Evolutionary conservation across 2,888 invertebrate species (phyloP).

Genomic region (Nebria salina): DNA sequence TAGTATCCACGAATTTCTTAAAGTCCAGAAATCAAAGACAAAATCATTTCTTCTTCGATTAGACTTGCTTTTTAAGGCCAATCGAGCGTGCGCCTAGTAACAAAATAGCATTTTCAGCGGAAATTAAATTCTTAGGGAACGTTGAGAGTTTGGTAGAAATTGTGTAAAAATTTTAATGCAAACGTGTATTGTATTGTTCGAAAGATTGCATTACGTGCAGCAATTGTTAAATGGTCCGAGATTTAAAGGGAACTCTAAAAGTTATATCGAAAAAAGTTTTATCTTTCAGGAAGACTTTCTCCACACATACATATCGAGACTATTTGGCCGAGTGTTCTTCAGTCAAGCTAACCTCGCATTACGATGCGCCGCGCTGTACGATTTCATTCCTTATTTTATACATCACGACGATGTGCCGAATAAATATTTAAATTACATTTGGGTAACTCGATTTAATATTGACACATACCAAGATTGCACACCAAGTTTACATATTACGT

Average conservation of each 20-base stretch:
- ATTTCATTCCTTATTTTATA: background rate
- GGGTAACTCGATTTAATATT: background rate
- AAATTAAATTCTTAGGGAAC: background rate
- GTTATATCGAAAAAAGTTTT: slow-evolving; percentile 40
- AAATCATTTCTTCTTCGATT: background rate
- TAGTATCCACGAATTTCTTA: too few species aligned
- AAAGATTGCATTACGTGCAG: slow-evolving; percentile 36
- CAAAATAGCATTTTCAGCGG: background rate
- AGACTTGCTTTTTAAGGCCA: background rate
- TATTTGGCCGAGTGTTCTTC: background rate
- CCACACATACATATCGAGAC: background rate
- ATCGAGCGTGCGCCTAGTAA: background rate
- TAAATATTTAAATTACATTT: slow-evolving; percentile 1
- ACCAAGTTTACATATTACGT: background rate
- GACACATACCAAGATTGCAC: background rate
- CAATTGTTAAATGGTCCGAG: slow-evolving; percentile 37
- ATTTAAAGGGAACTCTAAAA: slow-evolving; percentile 32
- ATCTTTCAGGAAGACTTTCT: slow-evolving; percentile 37
- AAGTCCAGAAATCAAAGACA: background rate
- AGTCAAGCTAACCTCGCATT: background rate
- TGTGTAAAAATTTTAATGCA: slow-evolving; percentile 38
- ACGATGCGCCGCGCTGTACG: background rate
- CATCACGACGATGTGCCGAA: background rate
- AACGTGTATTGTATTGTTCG: slow-evolving; percentile 33
- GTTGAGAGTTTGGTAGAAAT: slow-evolving; percentile 26